Evolutionary conservation across 1,140 invertebrate genomes (phyloP).

Genomic region (Orchesella cincta): DNA sequence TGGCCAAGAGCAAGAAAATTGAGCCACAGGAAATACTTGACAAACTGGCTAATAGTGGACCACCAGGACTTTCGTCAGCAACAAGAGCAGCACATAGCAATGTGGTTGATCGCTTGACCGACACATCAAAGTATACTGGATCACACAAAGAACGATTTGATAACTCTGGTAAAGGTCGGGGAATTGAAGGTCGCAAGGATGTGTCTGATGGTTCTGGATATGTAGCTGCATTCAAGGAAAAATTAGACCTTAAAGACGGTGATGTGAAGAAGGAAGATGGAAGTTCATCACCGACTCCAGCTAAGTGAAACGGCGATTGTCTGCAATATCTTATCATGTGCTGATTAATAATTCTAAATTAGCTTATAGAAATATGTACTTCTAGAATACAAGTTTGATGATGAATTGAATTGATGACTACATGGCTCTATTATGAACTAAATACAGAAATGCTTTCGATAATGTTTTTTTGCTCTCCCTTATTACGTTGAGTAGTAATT

Average conservation of each 20-base stretch:
- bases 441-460: no score
- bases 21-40: conserved; percentile 72
- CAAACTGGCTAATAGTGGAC: conserved; percentile 74
- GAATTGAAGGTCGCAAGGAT: conserved; percentile 81
- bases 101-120: conserved; percentile 83
- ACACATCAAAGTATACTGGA: conserved; percentile 83
- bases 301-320: conserved; percentile 16
- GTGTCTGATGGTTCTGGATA: conserved; percentile 77
- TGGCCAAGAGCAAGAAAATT: conserved; percentile 77
- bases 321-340: no score
- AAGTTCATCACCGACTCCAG: not conserved
- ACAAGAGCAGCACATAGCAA: conserved; percentile 63
- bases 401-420: not conserved
- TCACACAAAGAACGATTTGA: conserved; percentile 70
- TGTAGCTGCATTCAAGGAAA: conserved; percentile 84
- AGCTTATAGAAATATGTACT: no score
- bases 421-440: no score
- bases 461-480: no score
- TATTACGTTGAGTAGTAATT: no score
- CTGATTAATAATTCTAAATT: no score
- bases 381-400: not conserved
- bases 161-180: conserved; percentile 81
- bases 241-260: conserved; percentile 55
- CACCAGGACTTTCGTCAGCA: conserved; percentile 65
- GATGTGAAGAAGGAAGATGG: not conserved